phyloP scores from a whole-genome alignment of 2,113 vertebrate genomes.

The Tretioscincus oriximinensis region DNA sequence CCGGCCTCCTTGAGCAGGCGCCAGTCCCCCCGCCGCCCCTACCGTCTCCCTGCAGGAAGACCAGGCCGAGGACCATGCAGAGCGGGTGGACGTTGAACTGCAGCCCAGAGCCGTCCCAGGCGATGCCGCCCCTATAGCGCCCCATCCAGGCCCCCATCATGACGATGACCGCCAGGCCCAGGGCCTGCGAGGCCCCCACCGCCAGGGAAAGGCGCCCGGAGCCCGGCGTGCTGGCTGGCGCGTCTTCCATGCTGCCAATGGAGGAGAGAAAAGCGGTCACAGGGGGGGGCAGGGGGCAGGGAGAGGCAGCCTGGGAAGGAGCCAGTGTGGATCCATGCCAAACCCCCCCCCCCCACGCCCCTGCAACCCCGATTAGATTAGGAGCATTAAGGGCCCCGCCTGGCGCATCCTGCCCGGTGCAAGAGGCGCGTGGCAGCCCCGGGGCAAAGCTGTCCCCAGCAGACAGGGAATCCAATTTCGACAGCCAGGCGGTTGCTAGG shows the following conservation, averaged over 20 bases:
- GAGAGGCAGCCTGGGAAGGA: background rate
- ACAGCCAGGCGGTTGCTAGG: no score
- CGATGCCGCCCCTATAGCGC: constrained; percentile 2
- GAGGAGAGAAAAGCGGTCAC: background rate
- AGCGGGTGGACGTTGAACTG: constrained; percentile 15
- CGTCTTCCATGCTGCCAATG: constrained; percentile 73
- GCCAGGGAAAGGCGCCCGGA: background rate
- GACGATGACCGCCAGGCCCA: constrained; percentile 83
- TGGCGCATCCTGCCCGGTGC: no score
- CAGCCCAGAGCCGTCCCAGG: constrained; percentile 4
- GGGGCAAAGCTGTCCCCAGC: no score
- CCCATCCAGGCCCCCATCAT: constrained; percentile 60
- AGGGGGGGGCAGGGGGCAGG: background rate
- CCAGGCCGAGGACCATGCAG: constrained; percentile 18
- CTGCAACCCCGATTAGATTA: no score
- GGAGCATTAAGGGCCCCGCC: no score
- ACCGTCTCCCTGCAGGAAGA: constrained; percentile 19
- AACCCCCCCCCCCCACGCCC: no score
- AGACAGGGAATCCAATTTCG: no score
- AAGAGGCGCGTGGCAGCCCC: no score
- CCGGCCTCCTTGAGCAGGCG: background rate
- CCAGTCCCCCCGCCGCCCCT: background rate
- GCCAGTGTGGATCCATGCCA: no score
- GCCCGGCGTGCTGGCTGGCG: accelerated
- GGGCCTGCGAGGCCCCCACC: constrained; percentile 38